phyloP scores from a whole-genome alignment of 2,797 vertebrate species.

The Vipera ursinii region DNA sequence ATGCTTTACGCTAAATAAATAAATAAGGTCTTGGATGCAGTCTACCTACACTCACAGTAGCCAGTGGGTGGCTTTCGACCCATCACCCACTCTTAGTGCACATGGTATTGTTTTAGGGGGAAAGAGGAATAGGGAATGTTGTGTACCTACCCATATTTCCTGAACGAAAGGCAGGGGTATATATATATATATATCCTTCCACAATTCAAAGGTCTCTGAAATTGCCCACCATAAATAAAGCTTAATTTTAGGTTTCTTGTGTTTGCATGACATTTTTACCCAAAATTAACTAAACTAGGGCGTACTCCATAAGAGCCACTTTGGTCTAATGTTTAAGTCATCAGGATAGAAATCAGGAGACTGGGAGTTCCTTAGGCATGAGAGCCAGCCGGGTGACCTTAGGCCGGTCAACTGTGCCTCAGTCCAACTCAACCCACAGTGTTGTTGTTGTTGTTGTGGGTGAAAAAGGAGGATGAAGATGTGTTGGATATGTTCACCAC shows the following conservation, averaged over 20 bases:
- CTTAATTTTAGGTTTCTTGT: not conserved
- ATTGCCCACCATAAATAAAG: not conserved
- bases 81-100: not conserved
- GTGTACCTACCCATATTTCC: not conserved
- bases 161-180: not conserved
- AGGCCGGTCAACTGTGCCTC: not conserved
- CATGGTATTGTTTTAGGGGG: not conserved
- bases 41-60: not conserved
- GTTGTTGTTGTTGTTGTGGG: not conserved
- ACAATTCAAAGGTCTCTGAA: not conserved
- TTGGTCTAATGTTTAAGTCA: not conserved
- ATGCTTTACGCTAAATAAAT: not conserved
- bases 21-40: not conserved
- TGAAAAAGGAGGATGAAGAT: not conserved
- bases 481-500: not conserved
- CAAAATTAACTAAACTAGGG: not conserved
- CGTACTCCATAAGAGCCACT: not conserved
- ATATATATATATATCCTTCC: not conserved
- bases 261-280: not conserved
- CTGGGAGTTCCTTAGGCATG: not conserved
- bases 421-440: not conserved
- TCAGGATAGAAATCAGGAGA: not conserved
- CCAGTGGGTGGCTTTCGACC: not conserved
- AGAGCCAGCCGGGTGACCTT: not conserved
- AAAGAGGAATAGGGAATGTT: not conserved